Evolutionary conservation across 1,140 invertebrate genomes (phyloP), one percentile per base, ranked within the genome.

Genomic region (Cydia pomonella): DNA sequence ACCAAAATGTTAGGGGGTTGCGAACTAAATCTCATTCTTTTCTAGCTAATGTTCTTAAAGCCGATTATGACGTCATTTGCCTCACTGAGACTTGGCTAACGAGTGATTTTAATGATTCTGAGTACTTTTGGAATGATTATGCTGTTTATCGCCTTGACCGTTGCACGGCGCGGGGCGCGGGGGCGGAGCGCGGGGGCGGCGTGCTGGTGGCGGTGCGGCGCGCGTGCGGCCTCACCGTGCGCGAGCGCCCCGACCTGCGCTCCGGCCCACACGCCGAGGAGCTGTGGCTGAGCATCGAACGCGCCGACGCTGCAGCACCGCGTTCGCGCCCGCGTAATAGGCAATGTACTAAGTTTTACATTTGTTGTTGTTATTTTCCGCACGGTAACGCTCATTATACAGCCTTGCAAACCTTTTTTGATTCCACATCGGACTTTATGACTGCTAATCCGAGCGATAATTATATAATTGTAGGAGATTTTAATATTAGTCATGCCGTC

Each of bases 51-150:
- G 62, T 63, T 27, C 3, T 27, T 10, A 23, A 63, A 27, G 18
- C 23, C 13, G 62, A 63, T 27, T 29, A 63, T 63, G 62, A 74
- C 5, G 5, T 74, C 13, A 47, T 47, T 6, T 74, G 59, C 62
- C 27, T 63, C 1, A 74, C 59, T 1, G 62, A 63, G 25, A 64
- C 53, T 1, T 41, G 25, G 50, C 13, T 44, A 4, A 47, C 25
- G 12, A 27, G 13, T 12, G 33, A 74, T 6, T 74, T 63, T 33
- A 38, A 74, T 63, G 27, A 62, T 62, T 16, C 44, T 64, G 50
- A 74, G n/a, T 62, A 63, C 9, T 63, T 63, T 12, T 63, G 62
- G 62, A 63, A 63, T 18, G 62, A 72, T 9, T 41, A 38, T 72
- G 29, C 25, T 13, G 62, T 63, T 27, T 63, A 63, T 16, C 62